phyloP scores from a whole-genome alignment of 35 echinoderm and acorn worm species.

The Heliocidaris erythrogramma region DNA sequence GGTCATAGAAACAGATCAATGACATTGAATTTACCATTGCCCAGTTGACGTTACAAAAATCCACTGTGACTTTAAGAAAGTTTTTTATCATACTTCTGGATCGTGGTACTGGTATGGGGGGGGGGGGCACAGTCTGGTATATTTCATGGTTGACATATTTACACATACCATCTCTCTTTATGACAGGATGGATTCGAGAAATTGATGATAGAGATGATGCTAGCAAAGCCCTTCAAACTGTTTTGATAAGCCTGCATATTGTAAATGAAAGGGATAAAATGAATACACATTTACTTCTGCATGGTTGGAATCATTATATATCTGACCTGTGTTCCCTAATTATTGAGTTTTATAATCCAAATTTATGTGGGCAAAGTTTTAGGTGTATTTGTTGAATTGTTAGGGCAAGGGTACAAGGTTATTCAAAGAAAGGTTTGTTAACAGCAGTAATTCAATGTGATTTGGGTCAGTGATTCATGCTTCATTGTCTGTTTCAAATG shows the following conservation, averaged over 20 bases:
- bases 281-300: not conserved
- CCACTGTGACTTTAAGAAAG: too few relatives aligned
- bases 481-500: not conserved
- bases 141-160: constrained; percentile 34
- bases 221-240: not conserved
- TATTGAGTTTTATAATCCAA: not conserved
- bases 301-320: not conserved
- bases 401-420: not conserved
- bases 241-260: not conserved
- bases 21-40: too few relatives aligned
- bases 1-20: too few relatives aligned
- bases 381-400: not conserved
- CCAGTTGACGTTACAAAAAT: too few relatives aligned
- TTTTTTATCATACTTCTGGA: too few relatives aligned
- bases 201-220: not conserved
- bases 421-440: too few relatives aligned
- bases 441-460: not conserved
- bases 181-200: not conserved
- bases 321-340: not conserved
- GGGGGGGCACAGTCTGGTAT: not conserved
- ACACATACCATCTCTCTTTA: constrained; percentile 42
- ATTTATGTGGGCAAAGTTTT: not conserved
- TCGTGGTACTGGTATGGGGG: not conserved
- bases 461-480: not conserved
- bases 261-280: not conserved